Evolutionary conservation across 2,888 invertebrate species (phyloP).

Genomic region (Torymus tubicola): DNA sequence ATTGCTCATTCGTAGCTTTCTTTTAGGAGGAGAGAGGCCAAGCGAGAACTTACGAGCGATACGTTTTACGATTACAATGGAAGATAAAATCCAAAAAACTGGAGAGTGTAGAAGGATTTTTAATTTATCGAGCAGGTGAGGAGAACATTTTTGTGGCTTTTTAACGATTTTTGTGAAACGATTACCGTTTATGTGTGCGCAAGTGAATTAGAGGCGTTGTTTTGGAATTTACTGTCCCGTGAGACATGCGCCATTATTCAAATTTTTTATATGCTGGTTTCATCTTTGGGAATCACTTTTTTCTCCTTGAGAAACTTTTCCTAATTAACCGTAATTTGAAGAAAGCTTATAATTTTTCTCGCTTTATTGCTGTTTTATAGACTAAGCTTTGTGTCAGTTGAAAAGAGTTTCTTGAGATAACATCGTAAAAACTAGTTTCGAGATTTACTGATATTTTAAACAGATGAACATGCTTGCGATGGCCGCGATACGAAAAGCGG

Average conservation of each 20-base stretch:
- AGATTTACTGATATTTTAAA: no score
- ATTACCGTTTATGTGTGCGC: neutral
- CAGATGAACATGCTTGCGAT: no score
- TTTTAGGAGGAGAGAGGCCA: no score
- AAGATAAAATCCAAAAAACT: conserved; percentile 54
- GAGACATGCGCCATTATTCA: neutral
- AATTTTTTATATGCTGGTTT: neutral
- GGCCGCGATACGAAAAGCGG: no score
- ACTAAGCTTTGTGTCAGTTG: no score
- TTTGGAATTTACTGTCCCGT: neutral
- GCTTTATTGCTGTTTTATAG: no score
- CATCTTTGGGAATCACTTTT: neutral
- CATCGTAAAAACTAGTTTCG: no score
- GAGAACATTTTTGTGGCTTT: conserved; percentile 23
- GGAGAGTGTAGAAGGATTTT: conserved; percentile 26
- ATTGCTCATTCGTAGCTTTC: conserved; percentile 17
- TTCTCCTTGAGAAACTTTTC: neutral
- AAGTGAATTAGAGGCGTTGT: neutral
- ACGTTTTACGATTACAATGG: conserved; percentile 55
- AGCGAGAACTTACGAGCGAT: conserved; percentile 13
- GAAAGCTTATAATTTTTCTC: no score
- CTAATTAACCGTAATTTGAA: neutral
- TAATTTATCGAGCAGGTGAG: conserved; percentile 47
- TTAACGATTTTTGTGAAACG: conserved; percentile 34
- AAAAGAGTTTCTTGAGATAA: no score